Evolutionary conservation across 1,140 invertebrate genomes (phyloP).

Genomic region (Trachymyrmex septentrionalis): DNA sequence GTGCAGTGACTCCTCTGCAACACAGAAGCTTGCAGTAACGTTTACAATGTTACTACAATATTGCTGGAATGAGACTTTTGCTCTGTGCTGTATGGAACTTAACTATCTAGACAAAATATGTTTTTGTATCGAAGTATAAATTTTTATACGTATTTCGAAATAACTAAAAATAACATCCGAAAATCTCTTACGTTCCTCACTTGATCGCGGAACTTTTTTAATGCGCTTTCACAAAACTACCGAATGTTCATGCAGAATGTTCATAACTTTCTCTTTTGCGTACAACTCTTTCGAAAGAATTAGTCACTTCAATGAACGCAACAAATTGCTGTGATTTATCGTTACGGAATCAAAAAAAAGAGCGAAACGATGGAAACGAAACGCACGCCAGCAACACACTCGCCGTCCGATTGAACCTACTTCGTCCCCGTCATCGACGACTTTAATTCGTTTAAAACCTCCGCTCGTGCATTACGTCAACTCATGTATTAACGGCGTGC

Average conservation of each 20-base stretch:
- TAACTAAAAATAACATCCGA: not conserved
- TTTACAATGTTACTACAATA: too few relatives aligned
- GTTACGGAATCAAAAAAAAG: too few relatives aligned
- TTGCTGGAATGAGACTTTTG: too few relatives aligned
- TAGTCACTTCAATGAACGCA: not conserved
- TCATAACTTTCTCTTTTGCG: not conserved
- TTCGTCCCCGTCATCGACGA: conserved; percentile 21
- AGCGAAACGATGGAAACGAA: conserved; percentile 26
- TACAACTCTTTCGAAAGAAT: not conserved
- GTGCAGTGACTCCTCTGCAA: too few relatives aligned
- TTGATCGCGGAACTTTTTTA: not conserved
- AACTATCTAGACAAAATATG: not conserved
- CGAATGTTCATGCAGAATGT: conserved; percentile 4
- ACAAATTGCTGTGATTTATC: not conserved
- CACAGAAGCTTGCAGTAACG: too few relatives aligned
- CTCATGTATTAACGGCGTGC: conserved; percentile 50
- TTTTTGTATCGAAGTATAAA: not conserved
- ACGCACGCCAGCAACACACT: not conserved
- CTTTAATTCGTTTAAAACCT: conserved; percentile 74
- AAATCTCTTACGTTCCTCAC: not conserved
- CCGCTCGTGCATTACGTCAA: conserved; percentile 66
- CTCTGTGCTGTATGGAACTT: too few relatives aligned
- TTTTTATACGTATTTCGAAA: not conserved
- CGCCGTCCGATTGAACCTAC: not conserved
- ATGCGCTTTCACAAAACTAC: not conserved